These are phyloP conservation scores for Temnothorax nylanderi DNA, from an alignment of 1,140 invertebrate species.

Conservation along the genomic window DNA sequence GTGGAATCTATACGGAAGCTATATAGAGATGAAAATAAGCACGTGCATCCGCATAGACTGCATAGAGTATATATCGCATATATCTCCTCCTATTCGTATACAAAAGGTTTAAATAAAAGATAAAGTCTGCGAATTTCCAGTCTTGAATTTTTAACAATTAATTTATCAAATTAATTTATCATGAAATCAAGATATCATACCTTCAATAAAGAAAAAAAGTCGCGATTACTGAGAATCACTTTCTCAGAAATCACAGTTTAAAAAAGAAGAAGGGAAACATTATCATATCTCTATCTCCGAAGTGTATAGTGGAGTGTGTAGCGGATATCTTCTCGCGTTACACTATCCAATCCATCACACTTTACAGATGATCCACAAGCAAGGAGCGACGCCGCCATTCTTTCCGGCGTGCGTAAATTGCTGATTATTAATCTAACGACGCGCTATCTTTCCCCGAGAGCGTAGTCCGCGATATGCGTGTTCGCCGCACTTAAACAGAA, in stretches of 20 bases:
- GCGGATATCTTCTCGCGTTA: not conserved
- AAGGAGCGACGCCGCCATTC: conserved; percentile 17
- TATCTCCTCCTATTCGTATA: not conserved
- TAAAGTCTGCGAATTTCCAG: not conserved
- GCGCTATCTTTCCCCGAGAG: conserved; percentile 49
- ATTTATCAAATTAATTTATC: not conserved
- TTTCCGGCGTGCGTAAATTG: conserved; percentile 52
- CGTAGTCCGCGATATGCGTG: conserved; percentile 27
- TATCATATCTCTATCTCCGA: not conserved
- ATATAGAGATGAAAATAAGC: conserved; percentile 20
- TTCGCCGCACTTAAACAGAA: conserved; percentile 47
- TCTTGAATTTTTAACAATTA: not conserved
- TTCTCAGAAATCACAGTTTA: not conserved
- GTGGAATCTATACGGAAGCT: conserved; percentile 5
- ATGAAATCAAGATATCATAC: not conserved
- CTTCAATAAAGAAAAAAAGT: not conserved
- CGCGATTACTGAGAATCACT: not conserved
- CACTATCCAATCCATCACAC: conserved; percentile 48
- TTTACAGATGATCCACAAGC: conserved; percentile 37
- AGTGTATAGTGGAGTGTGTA: too few species aligned
- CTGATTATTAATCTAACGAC: conserved; percentile 61
- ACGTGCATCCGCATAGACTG: too few species aligned
- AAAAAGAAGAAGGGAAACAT: not conserved
- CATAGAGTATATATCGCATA: not conserved
- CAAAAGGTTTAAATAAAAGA: not conserved